Evolutionary conservation across 2,888 invertebrate species (phyloP), one percentile per base, ranked within the genome.

Genomic region (Octonoba sinensis): DNA sequence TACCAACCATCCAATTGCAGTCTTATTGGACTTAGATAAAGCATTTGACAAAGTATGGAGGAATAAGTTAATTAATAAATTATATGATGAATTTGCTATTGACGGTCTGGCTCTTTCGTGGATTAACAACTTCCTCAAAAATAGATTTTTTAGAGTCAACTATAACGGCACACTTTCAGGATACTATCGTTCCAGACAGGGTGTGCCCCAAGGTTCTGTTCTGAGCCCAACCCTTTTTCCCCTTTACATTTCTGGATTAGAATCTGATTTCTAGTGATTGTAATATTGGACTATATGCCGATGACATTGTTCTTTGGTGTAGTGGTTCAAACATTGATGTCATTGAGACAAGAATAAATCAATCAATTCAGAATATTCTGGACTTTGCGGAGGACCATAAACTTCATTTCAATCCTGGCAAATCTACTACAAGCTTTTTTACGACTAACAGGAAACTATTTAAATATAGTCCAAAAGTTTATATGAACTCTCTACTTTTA

Each of bases 391-490:
- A 71, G 12, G 20, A 47, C 1, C 24, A 47, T 18, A 59, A 72
- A 62, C 22, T 72, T 2, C 12, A 36, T 44, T 72, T 72, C 36
- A 72, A 51, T 18, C 62, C 51, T 15, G 0, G 15, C 15, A 62
- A 72, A 16, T 54, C 62, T 1, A 20, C 16, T n/a, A 51, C 51
- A 6, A 20, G 62, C 1, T 72, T 62, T 15, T 62, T 62, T 20
- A 72, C 72, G 0, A 62, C 72, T 3, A 72, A 72, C 51, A 62
- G 62, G 36, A 24, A 62, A 18, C 16, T 72, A 20, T 72, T 51
- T 18, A 51, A 22, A 20, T 60, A 18, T 60, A 27, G 47, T 12
- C 60, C 60, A 11, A 47, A 49, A 1, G 47, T 71, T 4, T 1
- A 6, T 16, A 0, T 71, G 49, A 60, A 60, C 13, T 4, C 47